These are phyloP conservation scores for Rhagoletis pomonella DNA, from an alignment of 1,140 invertebrate species.

Conservation along the genomic window DNA sequence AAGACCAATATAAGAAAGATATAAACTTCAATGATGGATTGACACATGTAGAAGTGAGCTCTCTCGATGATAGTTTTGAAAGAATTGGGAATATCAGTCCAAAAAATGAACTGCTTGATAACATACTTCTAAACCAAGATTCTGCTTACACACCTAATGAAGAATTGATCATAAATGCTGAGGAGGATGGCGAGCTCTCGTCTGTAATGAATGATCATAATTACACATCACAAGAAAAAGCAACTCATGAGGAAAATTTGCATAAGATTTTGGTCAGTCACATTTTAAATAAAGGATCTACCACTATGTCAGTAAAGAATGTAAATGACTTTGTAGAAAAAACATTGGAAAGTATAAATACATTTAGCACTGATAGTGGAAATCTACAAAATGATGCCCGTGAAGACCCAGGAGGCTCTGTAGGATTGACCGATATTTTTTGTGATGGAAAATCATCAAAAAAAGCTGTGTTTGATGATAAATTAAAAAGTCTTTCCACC, in stretches of 20 bases:
- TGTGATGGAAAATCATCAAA: not conserved
- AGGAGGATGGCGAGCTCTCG: slow-evolving; percentile 44
- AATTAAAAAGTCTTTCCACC: not conserved
- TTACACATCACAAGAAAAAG: slow-evolving; percentile 62
- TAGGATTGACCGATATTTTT: not conserved
- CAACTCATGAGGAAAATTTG: slow-evolving; percentile 56
- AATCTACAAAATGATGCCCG: not conserved
- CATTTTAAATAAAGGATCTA: not conserved
- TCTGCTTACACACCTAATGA: not conserved
- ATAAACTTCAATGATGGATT: not conserved
- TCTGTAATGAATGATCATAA: slow-evolving; percentile 65
- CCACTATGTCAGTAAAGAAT: slow-evolving; percentile 54
- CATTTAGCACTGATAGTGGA: not conserved
- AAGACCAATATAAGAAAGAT: not conserved
- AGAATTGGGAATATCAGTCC: not conserved
- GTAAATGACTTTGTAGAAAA: slow-evolving; percentile 62
- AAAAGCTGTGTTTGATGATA: not conserved
- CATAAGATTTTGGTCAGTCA: slow-evolving; percentile 28
- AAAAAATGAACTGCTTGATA: not conserved
- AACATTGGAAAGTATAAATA: slow-evolving; percentile 58
- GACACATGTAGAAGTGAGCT: not conserved
- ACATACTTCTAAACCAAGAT: not conserved
- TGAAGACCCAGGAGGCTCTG: not conserved
- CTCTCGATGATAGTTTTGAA: not conserved
- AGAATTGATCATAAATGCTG: not conserved